Conservation (phyloP, 2,113 vertebrate genomes). For the Melanerpes formicivorus region DNA sequence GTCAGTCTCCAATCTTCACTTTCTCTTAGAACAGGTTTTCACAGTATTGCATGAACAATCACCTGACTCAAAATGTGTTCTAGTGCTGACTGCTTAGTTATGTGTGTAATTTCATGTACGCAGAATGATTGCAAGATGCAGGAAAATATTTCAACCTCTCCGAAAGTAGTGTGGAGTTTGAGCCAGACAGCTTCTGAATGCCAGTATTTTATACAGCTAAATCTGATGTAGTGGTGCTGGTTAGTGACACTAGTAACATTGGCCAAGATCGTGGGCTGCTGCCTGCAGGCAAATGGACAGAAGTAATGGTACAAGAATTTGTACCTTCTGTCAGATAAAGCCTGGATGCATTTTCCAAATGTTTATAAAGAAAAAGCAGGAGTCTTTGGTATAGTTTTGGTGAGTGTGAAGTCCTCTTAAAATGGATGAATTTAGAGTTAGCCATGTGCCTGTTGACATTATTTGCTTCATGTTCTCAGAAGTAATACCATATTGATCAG, state of each 20-base stretch:
- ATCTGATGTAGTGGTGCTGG: not conserved
- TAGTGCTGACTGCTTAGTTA: not conserved
- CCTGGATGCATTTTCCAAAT: not conserved
- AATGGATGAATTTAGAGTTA: not conserved
- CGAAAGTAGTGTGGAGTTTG: not conserved
- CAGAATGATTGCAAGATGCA: not conserved
- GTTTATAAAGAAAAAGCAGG: not conserved
- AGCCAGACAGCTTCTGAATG: not conserved
- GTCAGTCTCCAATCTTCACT: no score
- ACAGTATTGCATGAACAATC: not conserved
- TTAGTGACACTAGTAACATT: not conserved
- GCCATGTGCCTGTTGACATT: not conserved
- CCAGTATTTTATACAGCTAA: not conserved
- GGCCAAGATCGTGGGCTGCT: not conserved
- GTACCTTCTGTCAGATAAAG: not conserved
- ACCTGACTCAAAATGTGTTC: not conserved
- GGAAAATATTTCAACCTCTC: not conserved
- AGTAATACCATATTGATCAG: not conserved
- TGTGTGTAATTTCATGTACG: not conserved
- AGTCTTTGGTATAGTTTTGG: not conserved
- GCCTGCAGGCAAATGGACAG: not conserved
- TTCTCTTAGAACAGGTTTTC: not conserved
- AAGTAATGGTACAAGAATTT: not conserved
- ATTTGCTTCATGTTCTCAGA: not conserved
- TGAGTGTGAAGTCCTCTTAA: not conserved